Evolutionary conservation across 2,113 vertebrate genomes (phyloP), one percentile per base, ranked within the genome.

Genomic region (Coptodon rendalli): DNA sequence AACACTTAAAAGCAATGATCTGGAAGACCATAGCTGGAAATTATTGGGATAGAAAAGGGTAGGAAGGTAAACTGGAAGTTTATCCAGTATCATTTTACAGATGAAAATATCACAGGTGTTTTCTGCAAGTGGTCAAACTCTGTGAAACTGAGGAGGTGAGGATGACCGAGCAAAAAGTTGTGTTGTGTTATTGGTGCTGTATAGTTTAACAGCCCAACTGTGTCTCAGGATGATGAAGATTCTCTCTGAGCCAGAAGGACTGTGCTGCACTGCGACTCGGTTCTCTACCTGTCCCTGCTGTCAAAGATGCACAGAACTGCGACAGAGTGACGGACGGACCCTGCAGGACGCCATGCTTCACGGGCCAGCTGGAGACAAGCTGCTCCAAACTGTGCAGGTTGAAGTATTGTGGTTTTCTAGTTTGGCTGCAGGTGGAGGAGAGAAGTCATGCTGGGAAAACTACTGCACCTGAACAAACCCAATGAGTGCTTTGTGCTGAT

Each of bases 241-340:
- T 81, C 5, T 84, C 19, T 63, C 4, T 0, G 81, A 85, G 87
- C 57, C 78, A 2, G 71, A 48, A 78, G 71, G 16, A 31, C 71
- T 76, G 84, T 78, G 85, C 82, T 76, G 80, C 76, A 84, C 45
- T 80, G 89, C 59, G 80, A 88, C 29, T 71, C 29, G 2, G 29
- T 84, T 82, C 56, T 81, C 84, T 66, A 53, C 83, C 80, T 71
- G 80, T 80, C 82, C 82, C 87, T 38, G 87, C 84, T 91, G 89
- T 82, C 86, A 57, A 52, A 91, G 80, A 53, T 57, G 11, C 80
- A 79, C 54, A 56, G 81, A 63, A 83, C 76, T 27, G 17, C 2
- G 6, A 31, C 86, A 89, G 84, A 82, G 68, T 59, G 84, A 86
- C 11, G 34, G 71, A 34, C 4, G 5, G 2, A 7, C 85, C 87